phyloP scores from a whole-genome alignment of 2,113 vertebrate species.

The Hiodon tergisus region DNA sequence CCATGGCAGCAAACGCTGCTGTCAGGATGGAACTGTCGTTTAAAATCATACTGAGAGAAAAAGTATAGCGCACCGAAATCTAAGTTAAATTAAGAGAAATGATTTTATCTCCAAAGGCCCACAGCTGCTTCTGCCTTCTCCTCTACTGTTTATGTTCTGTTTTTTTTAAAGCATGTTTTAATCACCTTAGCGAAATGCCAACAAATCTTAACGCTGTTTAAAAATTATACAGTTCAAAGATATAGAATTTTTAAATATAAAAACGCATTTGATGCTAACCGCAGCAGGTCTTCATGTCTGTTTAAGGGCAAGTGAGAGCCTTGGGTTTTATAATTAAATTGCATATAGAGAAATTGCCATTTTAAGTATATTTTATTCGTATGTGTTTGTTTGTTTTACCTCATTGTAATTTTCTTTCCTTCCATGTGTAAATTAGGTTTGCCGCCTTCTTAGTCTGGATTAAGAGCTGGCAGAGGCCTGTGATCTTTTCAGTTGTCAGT shows the following conservation, averaged over 20 bases:
- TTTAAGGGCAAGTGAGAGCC: slow-evolving; percentile 53
- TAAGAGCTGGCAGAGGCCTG: slow-evolving; percentile 52
- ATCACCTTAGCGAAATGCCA: slow-evolving; percentile 53
- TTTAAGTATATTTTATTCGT: slow-evolving; percentile 73
- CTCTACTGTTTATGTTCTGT: slow-evolving; percentile 50
- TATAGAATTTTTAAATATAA: slow-evolving; percentile 22
- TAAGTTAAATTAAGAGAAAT: slow-evolving; percentile 52
- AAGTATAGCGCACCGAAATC: slow-evolving; percentile 52
- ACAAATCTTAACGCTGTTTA: slow-evolving; percentile 58
- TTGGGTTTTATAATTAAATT: slow-evolving; percentile 62
- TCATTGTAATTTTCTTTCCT: slow-evolving; percentile 45
- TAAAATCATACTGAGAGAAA: slow-evolving; percentile 23
- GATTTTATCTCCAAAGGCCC: slow-evolving; percentile 63
- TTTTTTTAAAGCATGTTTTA: slow-evolving; percentile 76
- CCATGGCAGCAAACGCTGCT: slow-evolving; percentile 50
- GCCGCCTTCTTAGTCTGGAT: slow-evolving; percentile 45
- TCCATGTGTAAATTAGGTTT: slow-evolving; percentile 64
- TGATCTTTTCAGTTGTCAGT: slow-evolving; percentile 50
- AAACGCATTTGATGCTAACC: slow-evolving; percentile 41
- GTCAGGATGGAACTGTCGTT: slow-evolving; percentile 61
- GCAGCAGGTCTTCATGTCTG: slow-evolving; percentile 52
- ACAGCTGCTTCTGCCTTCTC: slow-evolving; percentile 64
- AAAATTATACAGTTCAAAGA: slow-evolving; percentile 42
- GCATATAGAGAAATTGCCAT: slow-evolving; percentile 70
- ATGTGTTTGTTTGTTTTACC: slow-evolving; percentile 69